Base-by-base conservation (phyloP, 2,113 vertebrate genomes). In the Microcebus tavaratra region DNA sequence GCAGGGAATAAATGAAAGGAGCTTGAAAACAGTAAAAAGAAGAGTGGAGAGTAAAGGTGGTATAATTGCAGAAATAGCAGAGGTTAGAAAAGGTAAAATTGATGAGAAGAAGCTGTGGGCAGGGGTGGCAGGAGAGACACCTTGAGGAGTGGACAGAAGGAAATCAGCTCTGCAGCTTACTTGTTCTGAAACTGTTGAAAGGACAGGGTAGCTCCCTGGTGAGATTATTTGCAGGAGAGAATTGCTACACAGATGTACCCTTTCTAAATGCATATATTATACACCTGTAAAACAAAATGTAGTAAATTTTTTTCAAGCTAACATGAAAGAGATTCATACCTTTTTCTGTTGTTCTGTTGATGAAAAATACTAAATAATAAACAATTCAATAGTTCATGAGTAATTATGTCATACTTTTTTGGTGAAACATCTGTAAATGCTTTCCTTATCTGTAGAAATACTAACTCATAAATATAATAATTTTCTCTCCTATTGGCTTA, bases 361-460 rank as follows among this genome's bases (percentile, higher is more conserved):
- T 92, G 42, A 95, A 48, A 92, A 86, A 90, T 73, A 50, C 34
- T 50, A 90, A 76, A 50, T 94, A 81, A 48, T 72, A 34, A 88
- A 68, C 4, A 73, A 8, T 67, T 79, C 50, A 84, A 59, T 78
- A 67, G 67, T 90, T 92, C 75, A 55, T 29, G 48, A 81, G 25
- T 61, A 94, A 61, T 80, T 85, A 67, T 57, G 31, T 20, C 25
- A 70, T 55, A 82, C 3, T 29, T 83, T 96, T 94, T 86, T 91
- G 36, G n/a, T 91, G 8, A 82, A 76, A 75, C 11, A 72, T 36
- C 18, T 61, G 1, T 34, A 63, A 89, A 89, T 82, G 39, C 75
- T 29, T 94, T 70, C 57, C n/a, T 95, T 87, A 70, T 82, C 34
- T 89, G 15, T 76, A 70, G n/a, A 92, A 82, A 68, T 45, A 92